Percentiles rank a stretch among this genome's conserved stretches.
phyloP scores from a whole-genome alignment of 2,888 invertebrate species.

The Torymus texanus region DNA sequence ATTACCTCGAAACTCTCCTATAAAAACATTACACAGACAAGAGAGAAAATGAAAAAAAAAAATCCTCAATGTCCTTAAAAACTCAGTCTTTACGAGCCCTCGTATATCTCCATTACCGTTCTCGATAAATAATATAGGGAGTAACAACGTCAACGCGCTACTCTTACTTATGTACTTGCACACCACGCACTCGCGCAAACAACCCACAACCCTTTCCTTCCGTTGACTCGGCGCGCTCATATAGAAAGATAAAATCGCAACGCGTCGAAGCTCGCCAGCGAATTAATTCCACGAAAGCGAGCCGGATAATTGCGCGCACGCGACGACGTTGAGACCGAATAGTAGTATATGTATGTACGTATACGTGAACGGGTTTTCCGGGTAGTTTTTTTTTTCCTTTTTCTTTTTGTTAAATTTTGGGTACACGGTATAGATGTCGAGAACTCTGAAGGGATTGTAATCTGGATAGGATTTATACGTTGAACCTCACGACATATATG shows the following conservation, averaged over 20 bases:
- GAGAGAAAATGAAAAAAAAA: too few species aligned
- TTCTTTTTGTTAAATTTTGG: too few species aligned
- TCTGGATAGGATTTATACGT: too few species aligned
- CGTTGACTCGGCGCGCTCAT: neutral
- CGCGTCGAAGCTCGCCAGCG: slow-evolving; percentile 42
- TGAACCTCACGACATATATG: too few species aligned
- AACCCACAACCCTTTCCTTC: neutral
- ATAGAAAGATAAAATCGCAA: neutral
- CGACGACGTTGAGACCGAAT: slow-evolving; percentile 52
- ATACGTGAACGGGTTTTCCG: too few species aligned
- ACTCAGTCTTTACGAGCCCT: neutral
- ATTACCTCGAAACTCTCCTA: too few species aligned
- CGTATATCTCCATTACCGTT: neutral
- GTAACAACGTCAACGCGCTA: neutral
- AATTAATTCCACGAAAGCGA: slow-evolving; percentile 66
- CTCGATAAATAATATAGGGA: neutral
- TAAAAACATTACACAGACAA: too few species aligned
- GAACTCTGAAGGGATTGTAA: too few species aligned
- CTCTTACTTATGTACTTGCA: too few species aligned
- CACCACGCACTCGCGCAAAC: neutral
- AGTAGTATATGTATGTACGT: too few species aligned
- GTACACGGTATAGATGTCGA: too few species aligned
- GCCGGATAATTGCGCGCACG: slow-evolving; percentile 65
- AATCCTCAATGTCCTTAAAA: neutral
- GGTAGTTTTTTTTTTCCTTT: too few species aligned